Conservation (phyloP, 2,797 vertebrate species). For the Natrix natrix region DNA sequence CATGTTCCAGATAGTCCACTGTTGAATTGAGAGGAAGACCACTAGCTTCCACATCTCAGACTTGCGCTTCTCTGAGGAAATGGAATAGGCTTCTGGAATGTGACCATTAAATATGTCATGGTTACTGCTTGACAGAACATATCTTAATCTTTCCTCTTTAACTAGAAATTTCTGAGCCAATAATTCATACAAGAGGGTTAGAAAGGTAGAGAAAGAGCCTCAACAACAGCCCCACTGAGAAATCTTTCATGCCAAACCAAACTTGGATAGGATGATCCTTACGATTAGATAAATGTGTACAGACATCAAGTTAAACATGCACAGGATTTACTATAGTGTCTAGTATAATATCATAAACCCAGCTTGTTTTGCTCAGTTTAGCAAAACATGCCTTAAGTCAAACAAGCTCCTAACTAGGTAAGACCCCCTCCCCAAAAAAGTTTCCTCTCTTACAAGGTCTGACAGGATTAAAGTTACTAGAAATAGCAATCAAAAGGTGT, state of each 20-base stretch:
- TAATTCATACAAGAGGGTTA: conserved; percentile 11
- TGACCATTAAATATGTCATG: not conserved
- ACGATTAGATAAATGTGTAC: conserved; percentile 71
- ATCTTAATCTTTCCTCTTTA: not conserved
- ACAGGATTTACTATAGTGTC: conserved; percentile 63
- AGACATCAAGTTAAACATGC: conserved; percentile 71
- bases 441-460: conserved; percentile 13
- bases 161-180: conserved; percentile 21
- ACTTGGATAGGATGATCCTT: conserved; percentile 48
- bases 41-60: not conserved
- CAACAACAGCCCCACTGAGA: not conserved
- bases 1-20: not conserved
- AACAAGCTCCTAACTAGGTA: conserved; percentile 55
- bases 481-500: conserved; percentile 46
- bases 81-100: rapidly evolving
- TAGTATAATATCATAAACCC: conserved; percentile 67
- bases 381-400: conserved; percentile 60
- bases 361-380: conserved; percentile 50
- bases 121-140: rapidly evolving
- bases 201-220: conserved; percentile 17
- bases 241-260: conserved; percentile 35
- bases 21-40: not conserved
- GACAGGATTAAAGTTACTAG: conserved; percentile 54
- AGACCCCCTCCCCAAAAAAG: conserved; percentile 30
- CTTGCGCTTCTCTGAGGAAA: not conserved